These are phyloP conservation scores for Isurus oxyrinchus DNA, from an alignment of 2,113 vertebrate species.

Conservation along the genomic window DNA sequence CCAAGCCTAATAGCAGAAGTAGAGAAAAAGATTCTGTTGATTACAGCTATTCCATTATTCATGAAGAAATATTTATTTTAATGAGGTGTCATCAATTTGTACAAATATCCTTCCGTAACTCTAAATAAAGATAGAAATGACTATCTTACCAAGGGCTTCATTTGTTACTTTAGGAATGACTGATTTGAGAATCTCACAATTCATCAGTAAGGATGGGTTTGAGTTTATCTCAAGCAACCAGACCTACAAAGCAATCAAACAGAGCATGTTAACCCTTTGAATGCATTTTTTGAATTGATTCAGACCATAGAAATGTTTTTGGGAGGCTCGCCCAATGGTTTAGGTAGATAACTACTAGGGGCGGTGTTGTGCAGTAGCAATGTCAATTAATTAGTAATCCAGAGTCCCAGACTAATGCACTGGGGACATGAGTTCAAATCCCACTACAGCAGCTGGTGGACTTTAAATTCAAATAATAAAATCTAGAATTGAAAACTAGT, in stretches of 20 bases:
- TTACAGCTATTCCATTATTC: background rate
- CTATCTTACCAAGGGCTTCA: constrained; percentile 68
- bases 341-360: background rate
- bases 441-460: too few species aligned
- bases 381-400: too few species aligned
- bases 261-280: background rate
- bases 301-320: background rate
- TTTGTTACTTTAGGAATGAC: constrained; percentile 64
- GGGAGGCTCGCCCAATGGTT: background rate
- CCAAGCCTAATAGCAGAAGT: constrained; percentile 57
- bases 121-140: constrained; percentile 11
- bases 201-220: constrained; percentile 78
- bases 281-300: background rate
- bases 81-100: background rate
- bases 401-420: too few species aligned
- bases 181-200: constrained; percentile 71
- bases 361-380: too few species aligned
- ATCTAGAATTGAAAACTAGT: too few species aligned
- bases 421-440: too few species aligned
- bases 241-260: constrained; percentile 53
- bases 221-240: constrained; percentile 88
- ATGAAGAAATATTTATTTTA: background rate
- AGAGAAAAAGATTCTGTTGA: background rate
- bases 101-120: background rate
- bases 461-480: too few species aligned